Base-by-base conservation (phyloP, 1,140 invertebrate species). In the Dendroctonus ponderosae region DNA sequence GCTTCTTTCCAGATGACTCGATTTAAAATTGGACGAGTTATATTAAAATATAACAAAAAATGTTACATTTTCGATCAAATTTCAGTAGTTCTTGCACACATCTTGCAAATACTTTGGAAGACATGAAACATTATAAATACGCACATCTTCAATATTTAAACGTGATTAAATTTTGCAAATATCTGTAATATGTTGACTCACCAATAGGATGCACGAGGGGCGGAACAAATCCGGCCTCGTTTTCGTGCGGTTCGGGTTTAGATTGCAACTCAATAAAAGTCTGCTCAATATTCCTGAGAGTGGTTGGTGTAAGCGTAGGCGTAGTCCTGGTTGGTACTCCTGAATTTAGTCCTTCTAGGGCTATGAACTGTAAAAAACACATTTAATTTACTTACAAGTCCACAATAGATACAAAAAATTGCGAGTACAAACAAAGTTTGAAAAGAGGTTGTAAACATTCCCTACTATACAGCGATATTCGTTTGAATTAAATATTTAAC, bases 251-350 rank as follows among this genome's bases (percentile, higher is more conserved):
- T 71, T 87, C 85, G 67, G 84, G 80, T 79, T 87, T 85, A 77
- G 84, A 85, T 82, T 84, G 85, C 80, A 86, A 77, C 81, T 90
- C 87, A 69, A 86, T 84, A 75, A 90, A 88, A 0, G 87, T 87
- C 80, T 96, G 92, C 79, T 97, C 93, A 76, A 97, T 93, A 79
- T 88, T 94, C 70, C 91, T 85, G 73, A 97, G 82, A 62, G 93
- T 96, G 15, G 94, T 97, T 62, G 94, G 96, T 59, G 95, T 98
- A 70, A 97, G 82, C 70, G 93, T 94, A 61, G 93, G 88, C 70
- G 94, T 96, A 54, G 94, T 96, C 76, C 90, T 85, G 43, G 94
- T 95, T 50, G 92, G 91, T 69, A 94, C 91, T 71, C 91, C 91
- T 76, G 88, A 89, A 77, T 90, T 89, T 73, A 92, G 81, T 69